phyloP scores from a whole-genome alignment of 2,113 vertebrate genomes.

The Ctenomys sociabilis region DNA sequence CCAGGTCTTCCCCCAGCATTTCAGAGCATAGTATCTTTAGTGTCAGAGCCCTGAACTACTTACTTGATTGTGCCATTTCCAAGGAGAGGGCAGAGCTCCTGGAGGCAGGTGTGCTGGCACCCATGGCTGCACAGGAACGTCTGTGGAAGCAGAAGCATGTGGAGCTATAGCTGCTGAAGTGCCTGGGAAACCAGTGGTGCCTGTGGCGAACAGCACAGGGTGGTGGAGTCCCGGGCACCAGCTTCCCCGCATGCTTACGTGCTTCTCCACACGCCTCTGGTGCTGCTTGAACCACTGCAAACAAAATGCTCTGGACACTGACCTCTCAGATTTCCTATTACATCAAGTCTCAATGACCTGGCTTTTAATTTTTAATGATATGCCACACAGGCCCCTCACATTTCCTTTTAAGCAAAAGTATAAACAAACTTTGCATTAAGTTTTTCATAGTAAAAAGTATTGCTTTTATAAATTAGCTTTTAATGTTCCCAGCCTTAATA shows the following conservation, averaged over 20 bases:
- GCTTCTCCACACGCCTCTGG: background rate
- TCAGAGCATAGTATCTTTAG: constrained; percentile 60
- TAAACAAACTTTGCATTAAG: constrained; percentile 75
- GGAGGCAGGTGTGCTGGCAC: background rate
- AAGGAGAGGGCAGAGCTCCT: constrained; percentile 12
- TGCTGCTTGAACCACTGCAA: constrained; percentile 38
- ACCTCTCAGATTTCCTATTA: constrained; percentile 33
- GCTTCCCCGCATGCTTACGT: background rate
- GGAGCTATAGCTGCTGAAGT: background rate
- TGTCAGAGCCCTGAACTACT: constrained; percentile 62
- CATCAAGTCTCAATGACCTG: constrained; percentile 24
- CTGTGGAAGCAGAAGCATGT: constrained; percentile 28
- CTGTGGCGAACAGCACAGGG: background rate
- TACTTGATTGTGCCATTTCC: constrained; percentile 39
- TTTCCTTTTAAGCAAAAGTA: constrained; percentile 69
- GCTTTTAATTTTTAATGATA: constrained; percentile 55
- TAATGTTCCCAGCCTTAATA: constrained; percentile 75
- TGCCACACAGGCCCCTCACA: constrained; percentile 8
- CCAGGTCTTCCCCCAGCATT: constrained; percentile 39
- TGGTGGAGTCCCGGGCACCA: background rate
- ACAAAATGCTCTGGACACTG: constrained; percentile 54
- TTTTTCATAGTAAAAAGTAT: constrained; percentile 81
- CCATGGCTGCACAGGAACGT: background rate
- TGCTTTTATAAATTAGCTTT: constrained; percentile 80
- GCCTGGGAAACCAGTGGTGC: background rate